Evolutionary conservation across 2,888 invertebrate species (phyloP), one percentile per base, ranked within the genome.

Genomic region (Sinohyriopsis cumingii): DNA sequence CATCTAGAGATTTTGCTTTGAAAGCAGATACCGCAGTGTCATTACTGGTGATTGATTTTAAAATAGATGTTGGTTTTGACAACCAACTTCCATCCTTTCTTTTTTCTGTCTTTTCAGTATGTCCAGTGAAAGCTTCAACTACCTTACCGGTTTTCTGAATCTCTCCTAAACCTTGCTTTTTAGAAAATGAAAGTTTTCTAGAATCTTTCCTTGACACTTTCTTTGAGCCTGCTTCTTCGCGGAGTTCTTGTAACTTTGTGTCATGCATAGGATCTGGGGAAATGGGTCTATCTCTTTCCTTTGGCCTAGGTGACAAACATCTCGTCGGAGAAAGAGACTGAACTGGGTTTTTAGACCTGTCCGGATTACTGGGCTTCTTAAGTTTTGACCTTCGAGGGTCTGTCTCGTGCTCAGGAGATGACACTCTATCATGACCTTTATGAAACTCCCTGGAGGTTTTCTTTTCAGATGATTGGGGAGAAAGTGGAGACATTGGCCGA

Each of bases 1-100:
- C 78, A 33, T 73, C 77, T 19, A 63, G 68, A 28, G 72, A 65
- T 62, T 78, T 82, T 20, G 79, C 75, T 73, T 82, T 80, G 66
- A 82, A 82, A 57, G 77, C 73, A 25, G 80, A 80, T 28, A 80
- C 80, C 45, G 77, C 63, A 9, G 80, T 80, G 68, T 80, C 82
- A 61, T 79, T 76, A 56, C 79, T 75, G 53, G 80, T 76, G 6
- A 82, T 74, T 24, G 78, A 78, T 67, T 77, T 79, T 12, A 82
- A 28, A 15, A 80, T 76, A 1, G 82, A 82, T 33, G 75, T 69
- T n/a, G 81, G 81, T 53, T 81, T 81, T 24, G 72, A 69, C 25
- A 80, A 59, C 77, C 80, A 79, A 57, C 75, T 78, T 65, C 78
- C 69, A 55, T 75, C 77, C 64, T 77, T 80, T 45, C 68, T 68